Percentiles rank a stretch among this genome's conserved stretches.
phyloP scores from a whole-genome alignment of 1,140 invertebrate species.

The Drosophila trapezifrons region DNA sequence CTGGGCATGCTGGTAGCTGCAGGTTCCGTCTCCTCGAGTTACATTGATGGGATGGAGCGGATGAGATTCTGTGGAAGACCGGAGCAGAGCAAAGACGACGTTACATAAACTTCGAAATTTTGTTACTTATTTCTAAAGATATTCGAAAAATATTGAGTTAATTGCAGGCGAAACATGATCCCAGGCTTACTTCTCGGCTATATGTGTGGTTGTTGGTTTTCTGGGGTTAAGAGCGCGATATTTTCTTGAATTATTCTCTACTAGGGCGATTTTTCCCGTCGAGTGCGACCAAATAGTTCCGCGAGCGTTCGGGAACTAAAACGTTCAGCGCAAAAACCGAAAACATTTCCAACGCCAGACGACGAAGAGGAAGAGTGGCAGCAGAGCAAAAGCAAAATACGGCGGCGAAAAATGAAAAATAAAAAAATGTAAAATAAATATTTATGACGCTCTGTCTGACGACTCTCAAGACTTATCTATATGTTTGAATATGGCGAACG shows the following conservation, averaged over 20 bases:
- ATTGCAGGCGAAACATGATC: background rate
- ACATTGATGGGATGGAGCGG: constrained; percentile 41
- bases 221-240: constrained; percentile 3
- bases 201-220: constrained; percentile 1
- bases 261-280: constrained; percentile 23
- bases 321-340: constrained; percentile 61
- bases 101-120: constrained; percentile 40
- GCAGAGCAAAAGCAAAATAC: constrained; percentile 47
- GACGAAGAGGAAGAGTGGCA: constrained; percentile 31
- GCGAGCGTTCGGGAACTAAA: constrained; percentile 65
- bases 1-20: constrained; percentile 54
- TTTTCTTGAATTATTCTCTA: constrained; percentile 10
- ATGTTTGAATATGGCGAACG: constrained; percentile 34
- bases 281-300: constrained; percentile 66
- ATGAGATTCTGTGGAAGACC: constrained; percentile 27
- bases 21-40: constrained; percentile 29
- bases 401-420: constrained; percentile 30
- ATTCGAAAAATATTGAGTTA: background rate
- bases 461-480: constrained; percentile 66
- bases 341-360: constrained; percentile 59
- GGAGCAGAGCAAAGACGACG: background rate
- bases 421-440: constrained; percentile 65
- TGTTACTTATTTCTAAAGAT: background rate
- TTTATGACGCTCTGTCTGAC: constrained; percentile 77
- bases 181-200: constrained; percentile 56